Conservation (phyloP, 2,888 invertebrate genomes). For the Cheilosia vulpina region DNA sequence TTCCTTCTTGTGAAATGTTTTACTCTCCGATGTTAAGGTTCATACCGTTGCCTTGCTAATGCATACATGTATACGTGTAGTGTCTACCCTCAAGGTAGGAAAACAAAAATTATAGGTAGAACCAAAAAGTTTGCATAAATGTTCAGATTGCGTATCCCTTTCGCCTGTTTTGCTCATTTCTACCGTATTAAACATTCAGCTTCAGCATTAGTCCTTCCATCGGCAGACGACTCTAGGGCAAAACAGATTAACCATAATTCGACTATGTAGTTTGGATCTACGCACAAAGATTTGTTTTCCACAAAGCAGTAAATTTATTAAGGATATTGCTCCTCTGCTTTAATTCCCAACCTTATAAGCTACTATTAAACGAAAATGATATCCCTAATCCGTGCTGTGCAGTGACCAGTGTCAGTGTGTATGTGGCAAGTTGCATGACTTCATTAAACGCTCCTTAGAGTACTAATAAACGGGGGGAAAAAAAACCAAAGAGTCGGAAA, state of each 20-base stretch:
- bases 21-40: not conserved
- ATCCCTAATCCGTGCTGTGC: not conserved
- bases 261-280: constrained; percentile 24
- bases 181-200: constrained; percentile 40
- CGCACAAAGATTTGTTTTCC: constrained; percentile 16
- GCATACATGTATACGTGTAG: constrained; percentile 34
- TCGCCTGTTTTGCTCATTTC: constrained; percentile 13
- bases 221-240: not conserved
- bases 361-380: constrained; percentile 1
- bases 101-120: constrained; percentile 28
- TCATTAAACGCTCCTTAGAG: constrained; percentile 1
- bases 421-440: constrained; percentile 9
- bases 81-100: constrained; percentile 38
- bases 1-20: not conserved
- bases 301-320: not conserved
- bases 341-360: not conserved
- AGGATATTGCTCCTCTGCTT: not conserved
- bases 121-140: not conserved
- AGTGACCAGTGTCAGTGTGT: not conserved
- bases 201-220: not conserved
- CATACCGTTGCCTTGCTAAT: constrained; percentile 27
- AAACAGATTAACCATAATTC: constrained; percentile 28
- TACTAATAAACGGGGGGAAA: not conserved
- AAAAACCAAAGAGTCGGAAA: not conserved
- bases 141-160: constrained; percentile 34